Conservation (phyloP, 2,113 vertebrate species). For the Zosterops borbonicus region DNA sequence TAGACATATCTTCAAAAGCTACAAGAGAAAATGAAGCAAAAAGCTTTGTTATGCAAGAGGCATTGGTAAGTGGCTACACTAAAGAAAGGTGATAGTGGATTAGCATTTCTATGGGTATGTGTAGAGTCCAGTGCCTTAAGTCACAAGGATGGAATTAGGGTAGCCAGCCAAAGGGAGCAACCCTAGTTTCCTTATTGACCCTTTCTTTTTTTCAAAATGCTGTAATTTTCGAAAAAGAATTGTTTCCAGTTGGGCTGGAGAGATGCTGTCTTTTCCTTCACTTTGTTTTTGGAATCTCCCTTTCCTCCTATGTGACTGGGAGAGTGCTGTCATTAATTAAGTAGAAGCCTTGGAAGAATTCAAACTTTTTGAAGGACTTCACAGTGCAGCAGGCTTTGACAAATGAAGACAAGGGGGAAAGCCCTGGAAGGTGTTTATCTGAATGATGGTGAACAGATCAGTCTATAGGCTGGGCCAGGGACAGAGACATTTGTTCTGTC, state of each 20-base stretch:
- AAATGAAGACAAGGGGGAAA: background rate
- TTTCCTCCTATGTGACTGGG: background rate
- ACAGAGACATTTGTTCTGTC: background rate
- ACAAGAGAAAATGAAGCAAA: background rate
- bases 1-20: background rate
- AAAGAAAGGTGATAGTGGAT: rapidly evolving
- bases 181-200: background rate
- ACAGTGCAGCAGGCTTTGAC: background rate
- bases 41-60: background rate
- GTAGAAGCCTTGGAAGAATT: background rate
- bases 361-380: background rate
- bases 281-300: background rate
- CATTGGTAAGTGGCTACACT: background rate
- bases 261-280: background rate
- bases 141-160: background rate
- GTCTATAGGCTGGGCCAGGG: background rate
- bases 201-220: background rate
- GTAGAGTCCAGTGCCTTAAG: background rate
- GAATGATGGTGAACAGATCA: background rate
- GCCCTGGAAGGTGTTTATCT: background rate
- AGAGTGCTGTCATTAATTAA: background rate
- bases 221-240: background rate
- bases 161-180: background rate
- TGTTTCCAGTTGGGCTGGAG: background rate
- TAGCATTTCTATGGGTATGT: background rate